phyloP scores from a whole-genome alignment of 53 echinoderm and acorn worm genomes.

The Mesocentrotus franciscanus region DNA sequence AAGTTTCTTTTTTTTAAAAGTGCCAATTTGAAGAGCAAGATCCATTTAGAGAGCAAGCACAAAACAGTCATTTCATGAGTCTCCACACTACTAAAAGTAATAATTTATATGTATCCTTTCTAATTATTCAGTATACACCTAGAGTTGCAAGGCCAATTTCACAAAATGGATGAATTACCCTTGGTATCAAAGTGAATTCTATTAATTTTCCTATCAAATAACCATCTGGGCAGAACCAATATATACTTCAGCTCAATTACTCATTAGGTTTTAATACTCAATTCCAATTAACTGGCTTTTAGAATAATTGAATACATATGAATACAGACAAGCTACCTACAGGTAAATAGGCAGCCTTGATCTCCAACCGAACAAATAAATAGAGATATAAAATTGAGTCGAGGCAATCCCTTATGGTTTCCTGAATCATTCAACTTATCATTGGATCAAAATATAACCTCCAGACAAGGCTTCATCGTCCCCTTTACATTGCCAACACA shows the following conservation, averaged over 20 bases:
- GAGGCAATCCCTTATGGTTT: neutral
- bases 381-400: neutral
- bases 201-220: neutral
- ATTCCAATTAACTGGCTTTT: neutral
- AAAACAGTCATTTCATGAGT: neutral
- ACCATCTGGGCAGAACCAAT: neutral
- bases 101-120: neutral
- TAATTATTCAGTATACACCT: neutral
- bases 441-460: neutral
- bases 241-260: neutral
- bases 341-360: neutral
- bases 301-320: neutral
- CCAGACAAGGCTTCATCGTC: neutral
- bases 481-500: neutral
- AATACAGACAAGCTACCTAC: neutral
- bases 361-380: neutral
- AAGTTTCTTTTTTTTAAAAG: neutral
- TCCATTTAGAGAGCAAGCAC: neutral
- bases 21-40: constrained; percentile 16
- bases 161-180: neutral
- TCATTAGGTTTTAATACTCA: neutral
- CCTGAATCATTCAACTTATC: neutral
- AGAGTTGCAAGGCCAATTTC: neutral
- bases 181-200: neutral
- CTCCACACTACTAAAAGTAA: neutral